Conservation (phyloP, 2,888 invertebrate species). For the Beris morrisii region DNA sequence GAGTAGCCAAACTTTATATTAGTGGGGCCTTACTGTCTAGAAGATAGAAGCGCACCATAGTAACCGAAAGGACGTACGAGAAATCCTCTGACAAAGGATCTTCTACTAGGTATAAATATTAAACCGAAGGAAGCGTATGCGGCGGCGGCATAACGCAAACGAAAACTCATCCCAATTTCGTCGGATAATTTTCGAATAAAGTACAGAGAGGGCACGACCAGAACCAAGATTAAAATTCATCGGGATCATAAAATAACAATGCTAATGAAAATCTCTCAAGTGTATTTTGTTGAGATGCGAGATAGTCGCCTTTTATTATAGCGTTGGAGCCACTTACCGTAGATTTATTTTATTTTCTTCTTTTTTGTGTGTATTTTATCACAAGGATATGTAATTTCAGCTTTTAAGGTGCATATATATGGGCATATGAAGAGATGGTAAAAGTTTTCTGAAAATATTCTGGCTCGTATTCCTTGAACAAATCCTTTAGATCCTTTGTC, state of each 20-base stretch:
- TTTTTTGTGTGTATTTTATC: no score
- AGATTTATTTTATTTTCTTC: no score
- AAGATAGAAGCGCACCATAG: constrained; percentile 15
- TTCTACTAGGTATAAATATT: constrained; percentile 1
- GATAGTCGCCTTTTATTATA: not conserved
- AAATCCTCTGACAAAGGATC: constrained; percentile 4
- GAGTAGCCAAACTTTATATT: constrained; percentile 1
- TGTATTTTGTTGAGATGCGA: constrained; percentile 13
- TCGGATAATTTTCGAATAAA: not conserved
- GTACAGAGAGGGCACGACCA: constrained; percentile 9
- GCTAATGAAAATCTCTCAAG: constrained; percentile 42
- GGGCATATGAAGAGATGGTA: no score
- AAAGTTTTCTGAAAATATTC: no score
- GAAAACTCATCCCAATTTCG: not conserved
- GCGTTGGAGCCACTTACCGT: no score
- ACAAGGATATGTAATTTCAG: no score
- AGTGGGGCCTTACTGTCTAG: not conserved
- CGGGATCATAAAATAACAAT: constrained; percentile 43
- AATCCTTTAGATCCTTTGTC: no score
- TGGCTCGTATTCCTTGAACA: no score
- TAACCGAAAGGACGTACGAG: constrained; percentile 10
- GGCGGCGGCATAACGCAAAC: not conserved
- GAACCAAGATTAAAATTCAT: constrained; percentile 42
- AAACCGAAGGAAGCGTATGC: constrained; percentile 11
- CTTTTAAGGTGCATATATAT: no score